Percentiles rank a stretch among this genome's conserved stretches.
These are phyloP conservation scores for Austrolebias charrua DNA, from an alignment of 2,797 vertebrate species.

Conservation along the genomic window DNA sequence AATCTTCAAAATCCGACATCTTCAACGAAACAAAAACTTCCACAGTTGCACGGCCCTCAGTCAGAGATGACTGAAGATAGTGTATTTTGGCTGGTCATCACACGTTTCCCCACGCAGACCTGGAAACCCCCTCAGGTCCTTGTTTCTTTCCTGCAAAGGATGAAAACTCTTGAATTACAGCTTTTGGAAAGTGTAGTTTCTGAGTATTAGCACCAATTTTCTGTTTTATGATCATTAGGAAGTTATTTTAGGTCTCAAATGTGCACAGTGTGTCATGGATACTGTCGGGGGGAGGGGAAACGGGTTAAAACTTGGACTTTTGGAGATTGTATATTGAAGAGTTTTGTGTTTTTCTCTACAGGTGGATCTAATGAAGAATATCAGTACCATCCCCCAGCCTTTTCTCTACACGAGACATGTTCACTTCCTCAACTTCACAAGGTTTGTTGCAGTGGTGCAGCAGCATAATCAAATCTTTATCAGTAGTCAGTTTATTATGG, in stretches of 20 bases:
- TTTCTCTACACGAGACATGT: conserved; percentile 98
- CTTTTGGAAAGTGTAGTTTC: conserved; percentile 5
- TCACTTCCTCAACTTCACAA: conserved; percentile 99
- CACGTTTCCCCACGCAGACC: conserved; percentile 32
- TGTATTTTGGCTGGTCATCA: conserved; percentile 45
- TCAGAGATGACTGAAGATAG: conserved; percentile 22
- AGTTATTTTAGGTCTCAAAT: too few relatives aligned
- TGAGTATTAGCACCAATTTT: not conserved
- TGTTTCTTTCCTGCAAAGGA: conserved; percentile 25
- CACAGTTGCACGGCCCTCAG: conserved; percentile 3
- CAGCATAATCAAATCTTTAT: not conserved
- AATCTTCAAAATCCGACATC: too few relatives aligned
- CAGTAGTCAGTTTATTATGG: not conserved
- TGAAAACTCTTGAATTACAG: conserved; percentile 34
- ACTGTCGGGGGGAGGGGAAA: too few relatives aligned
- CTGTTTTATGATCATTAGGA: too few relatives aligned
- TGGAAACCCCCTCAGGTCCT: conserved; percentile 27
- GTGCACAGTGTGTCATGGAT: too few relatives aligned
- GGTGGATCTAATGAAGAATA: conserved; percentile 97
- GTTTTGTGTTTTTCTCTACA: conserved; percentile 61
- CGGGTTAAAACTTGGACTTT: too few relatives aligned
- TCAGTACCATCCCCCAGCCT: conserved; percentile 93
- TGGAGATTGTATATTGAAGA: too few relatives aligned
- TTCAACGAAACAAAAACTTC: too few relatives aligned
- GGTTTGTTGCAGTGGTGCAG: conserved; percentile 70